A percentile compares a stretch with the other conserved stretches of the same genome.
phyloP scores from a whole-genome alignment of 2,888 invertebrate species.

The Ennomos erosarius region DNA sequence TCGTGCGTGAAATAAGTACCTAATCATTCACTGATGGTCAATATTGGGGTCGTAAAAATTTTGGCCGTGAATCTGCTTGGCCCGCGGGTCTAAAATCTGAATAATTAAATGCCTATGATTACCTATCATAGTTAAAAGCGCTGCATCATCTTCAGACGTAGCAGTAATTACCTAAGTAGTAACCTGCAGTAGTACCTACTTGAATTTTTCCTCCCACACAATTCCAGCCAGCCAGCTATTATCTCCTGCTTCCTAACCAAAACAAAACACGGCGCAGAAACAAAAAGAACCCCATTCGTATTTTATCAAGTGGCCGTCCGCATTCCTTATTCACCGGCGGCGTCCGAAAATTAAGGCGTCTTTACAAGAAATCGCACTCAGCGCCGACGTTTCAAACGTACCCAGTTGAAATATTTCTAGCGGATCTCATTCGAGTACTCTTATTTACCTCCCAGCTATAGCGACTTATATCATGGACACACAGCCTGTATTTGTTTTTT shows the following conservation, averaged over 20 bases:
- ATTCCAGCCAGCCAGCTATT: not conserved
- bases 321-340: slow-evolving; percentile 79
- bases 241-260: slow-evolving; percentile 3
- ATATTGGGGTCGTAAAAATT: too few species aligned
- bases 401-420: slow-evolving; percentile 71
- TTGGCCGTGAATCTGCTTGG: too few species aligned
- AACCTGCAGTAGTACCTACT: too few species aligned
- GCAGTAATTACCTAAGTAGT: too few species aligned
- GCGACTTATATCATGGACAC: slow-evolving; percentile 47
- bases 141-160: too few species aligned
- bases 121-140: too few species aligned
- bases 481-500: slow-evolving; percentile 76
- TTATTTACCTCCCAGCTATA: slow-evolving; percentile 64
- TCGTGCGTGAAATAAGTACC: too few species aligned
- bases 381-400: slow-evolving; percentile 51
- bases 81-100: too few species aligned
- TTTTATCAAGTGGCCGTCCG: slow-evolving; percentile 56
- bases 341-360: slow-evolving; percentile 75
- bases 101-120: too few species aligned
- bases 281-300: slow-evolving; percentile 46
- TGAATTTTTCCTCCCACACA: not conserved
- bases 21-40: too few species aligned
- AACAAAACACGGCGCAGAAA: slow-evolving; percentile 29
- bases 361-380: slow-evolving; percentile 83
- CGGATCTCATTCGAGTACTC: slow-evolving; percentile 67